A percentile compares a stretch with the other conserved stretches of the same genome.
These are phyloP conservation scores for Meiosimyza platycephala DNA, from an alignment of 2,888 invertebrate species.

Conservation along the genomic window DNA sequence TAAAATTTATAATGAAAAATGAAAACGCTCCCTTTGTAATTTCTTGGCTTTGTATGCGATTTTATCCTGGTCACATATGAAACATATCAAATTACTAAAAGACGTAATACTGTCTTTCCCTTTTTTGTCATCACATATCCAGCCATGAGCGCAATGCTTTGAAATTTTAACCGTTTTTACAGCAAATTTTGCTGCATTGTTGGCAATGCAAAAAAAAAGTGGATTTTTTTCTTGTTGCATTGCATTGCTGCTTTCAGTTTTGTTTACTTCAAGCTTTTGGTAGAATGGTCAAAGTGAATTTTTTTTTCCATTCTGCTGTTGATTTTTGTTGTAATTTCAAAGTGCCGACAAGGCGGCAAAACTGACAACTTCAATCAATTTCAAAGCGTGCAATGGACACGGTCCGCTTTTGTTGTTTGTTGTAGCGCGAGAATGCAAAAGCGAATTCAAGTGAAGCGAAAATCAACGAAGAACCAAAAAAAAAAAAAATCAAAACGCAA, in stretches of 20 bases:
- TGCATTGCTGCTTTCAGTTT: constrained; percentile 5
- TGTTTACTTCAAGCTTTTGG: constrained; percentile 15
- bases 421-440: background rate
- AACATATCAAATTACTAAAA: no score
- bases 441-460: no score
- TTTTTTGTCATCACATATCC: no score
- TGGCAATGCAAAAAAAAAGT: background rate
- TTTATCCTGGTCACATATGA: no score
- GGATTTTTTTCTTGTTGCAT: background rate
- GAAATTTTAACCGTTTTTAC: constrained; percentile 5
- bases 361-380: constrained; percentile 51
- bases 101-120: no score
- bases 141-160: constrained; percentile 1
- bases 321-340: background rate
- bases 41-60: no score
- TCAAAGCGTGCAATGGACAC: constrained; percentile 40
- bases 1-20: no score
- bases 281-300: no score
- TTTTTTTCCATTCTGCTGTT: background rate
- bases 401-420: constrained; percentile 18
- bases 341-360: constrained; percentile 41
- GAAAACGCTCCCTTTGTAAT: no score
- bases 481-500: no score
- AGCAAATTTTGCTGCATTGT: background rate
- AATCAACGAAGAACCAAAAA: no score